Evolutionary conservation across 2,888 invertebrate genomes (phyloP), one percentile per base, ranked within the genome.

Genomic region (Sinohyriopsis cumingii): DNA sequence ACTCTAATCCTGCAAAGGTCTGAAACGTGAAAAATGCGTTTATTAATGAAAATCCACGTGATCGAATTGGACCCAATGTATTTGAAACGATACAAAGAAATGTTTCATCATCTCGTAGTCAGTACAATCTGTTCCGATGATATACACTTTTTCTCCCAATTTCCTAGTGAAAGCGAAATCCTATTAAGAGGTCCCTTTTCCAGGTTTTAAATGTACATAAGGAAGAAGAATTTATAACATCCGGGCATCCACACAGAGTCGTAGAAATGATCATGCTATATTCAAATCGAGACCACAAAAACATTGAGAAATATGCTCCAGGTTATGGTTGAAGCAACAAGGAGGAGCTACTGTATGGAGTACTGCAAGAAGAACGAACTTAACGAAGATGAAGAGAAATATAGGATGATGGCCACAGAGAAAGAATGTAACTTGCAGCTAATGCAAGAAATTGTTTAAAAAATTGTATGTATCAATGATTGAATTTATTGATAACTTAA

Each of bases 71-170:
- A 72, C 25, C 70, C 67, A 1, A 75, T 75, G 53, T 77, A 78
- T 63, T 61, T 80, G 12, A 66, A 77, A 9, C 66, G 69, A 45
- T 81, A 79, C 56, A 63, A 55, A 18, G 63, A 65, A 19, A 55
- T 66, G n/a, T 81, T 80, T 63, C 80, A 78, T 5, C 55, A 57
- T 54, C 66, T 72, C 3, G 74, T 77, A 24, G 67, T 80, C 15
- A 79, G 73, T 1, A 79, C 78, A 19, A 81, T 79, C n/a, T 79
- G 80, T 55, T 80, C 81, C 0, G 79, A 80, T 3, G 77, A 78
- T 59, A 75, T 81, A 22, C 72, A 75, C 45, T 57, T 77, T 22
- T 62, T 80, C 0, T 80, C 80, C n/a, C 60, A 66, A 2, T 72
- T 69, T 59, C 78, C 73, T 24, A 62, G 62, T 3, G 80, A 81